Conservation (phyloP, 2,797 vertebrate species). For the Onychomys arenicola region DNA sequence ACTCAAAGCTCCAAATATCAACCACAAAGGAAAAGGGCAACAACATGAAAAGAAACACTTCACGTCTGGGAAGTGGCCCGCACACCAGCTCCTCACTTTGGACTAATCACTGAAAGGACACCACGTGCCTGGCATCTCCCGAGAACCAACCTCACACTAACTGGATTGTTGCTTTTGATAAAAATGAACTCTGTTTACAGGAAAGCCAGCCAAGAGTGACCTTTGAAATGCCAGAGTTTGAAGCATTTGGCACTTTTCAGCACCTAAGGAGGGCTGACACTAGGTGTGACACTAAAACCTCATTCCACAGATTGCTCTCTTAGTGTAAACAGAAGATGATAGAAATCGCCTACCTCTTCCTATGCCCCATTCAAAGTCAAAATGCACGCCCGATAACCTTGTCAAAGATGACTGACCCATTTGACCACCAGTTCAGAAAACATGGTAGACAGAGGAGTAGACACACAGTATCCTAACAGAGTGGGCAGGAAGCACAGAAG, state of each 20-base stretch:
- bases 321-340: slow-evolving; percentile 13
- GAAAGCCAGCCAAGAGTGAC: slow-evolving; percentile 11
- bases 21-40: neutral
- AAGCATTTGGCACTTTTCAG: neutral
- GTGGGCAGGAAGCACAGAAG: neutral
- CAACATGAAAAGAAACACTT: neutral
- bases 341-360: neutral
- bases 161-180: neutral
- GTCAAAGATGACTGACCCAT: neutral
- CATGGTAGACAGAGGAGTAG: neutral
- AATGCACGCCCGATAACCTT: neutral
- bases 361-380: neutral
- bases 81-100: neutral
- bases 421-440: neutral
- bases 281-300: neutral
- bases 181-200: slow-evolving; percentile 20
- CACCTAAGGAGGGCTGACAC: neutral
- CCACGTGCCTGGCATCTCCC: neutral
- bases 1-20: slow-evolving; percentile 14
- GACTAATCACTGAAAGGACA: neutral
- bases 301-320: neutral
- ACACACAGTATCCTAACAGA: neutral
- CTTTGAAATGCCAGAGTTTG: neutral
- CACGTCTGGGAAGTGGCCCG: neutral
- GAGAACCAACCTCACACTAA: slow-evolving; percentile 10